Conservation (phyloP, 2,113 vertebrate genomes). For the Chiloscyllium plagiosum region DNA sequence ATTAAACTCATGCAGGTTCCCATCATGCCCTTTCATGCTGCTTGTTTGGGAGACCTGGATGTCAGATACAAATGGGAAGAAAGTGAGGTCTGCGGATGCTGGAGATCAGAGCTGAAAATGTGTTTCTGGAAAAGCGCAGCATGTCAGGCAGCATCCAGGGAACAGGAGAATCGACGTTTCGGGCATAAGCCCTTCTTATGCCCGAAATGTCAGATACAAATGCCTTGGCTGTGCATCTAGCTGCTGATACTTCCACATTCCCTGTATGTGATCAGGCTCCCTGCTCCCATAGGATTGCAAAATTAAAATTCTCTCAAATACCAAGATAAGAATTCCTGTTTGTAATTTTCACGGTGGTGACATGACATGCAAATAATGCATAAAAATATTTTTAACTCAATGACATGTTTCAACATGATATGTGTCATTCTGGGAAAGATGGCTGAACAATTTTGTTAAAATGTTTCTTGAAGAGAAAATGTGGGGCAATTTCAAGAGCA, state of each 20-base stretch:
- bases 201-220: background rate
- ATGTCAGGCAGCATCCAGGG: no score
- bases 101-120: no score
- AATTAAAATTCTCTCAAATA: background rate
- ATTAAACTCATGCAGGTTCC: background rate
- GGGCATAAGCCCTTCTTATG: no score
- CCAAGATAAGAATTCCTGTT: background rate
- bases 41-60: background rate
- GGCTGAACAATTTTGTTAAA: background rate
- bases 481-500: background rate
- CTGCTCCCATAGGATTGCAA: background rate
- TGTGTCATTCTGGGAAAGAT: background rate
- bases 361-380: background rate
- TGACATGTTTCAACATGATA: background rate
- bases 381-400: background rate
- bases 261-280: background rate
- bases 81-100: no score
- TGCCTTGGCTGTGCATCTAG: background rate
- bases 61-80: background rate
- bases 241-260: background rate
- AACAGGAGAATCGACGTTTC: no score
- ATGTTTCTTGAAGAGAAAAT: background rate
- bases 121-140: no score
- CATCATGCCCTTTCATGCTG: background rate
- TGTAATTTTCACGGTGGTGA: background rate